Base-by-base conservation (phyloP, 2,888 invertebrate species). In the Thymelicus acteon region DNA sequence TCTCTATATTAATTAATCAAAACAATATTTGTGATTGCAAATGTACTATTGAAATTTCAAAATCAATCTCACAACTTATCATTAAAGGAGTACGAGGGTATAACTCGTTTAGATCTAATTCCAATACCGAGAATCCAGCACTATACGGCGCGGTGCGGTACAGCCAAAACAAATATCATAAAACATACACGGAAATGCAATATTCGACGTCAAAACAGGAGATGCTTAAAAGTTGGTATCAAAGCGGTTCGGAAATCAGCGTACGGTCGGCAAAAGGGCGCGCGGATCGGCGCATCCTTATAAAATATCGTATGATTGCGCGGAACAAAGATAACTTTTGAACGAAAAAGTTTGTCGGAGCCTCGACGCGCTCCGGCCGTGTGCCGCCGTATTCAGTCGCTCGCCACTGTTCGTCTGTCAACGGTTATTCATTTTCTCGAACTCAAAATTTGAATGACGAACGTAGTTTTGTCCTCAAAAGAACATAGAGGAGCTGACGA, bases 151-250 rank as follows among this genome's bases (percentile, higher is more conserved):
- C 44, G 12, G 44, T 44, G 44, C 44, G 44, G 44, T 77, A 64
- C 48, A 13, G 81, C 80, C 85, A 81, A 84, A 90, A 86, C 90
- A 88, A 86, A 90, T 89, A 89, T 85, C 69, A 66, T 75, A 76
- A 87, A 85, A 87, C 87, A 86, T 83, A 89, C 86, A 85, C 81
- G 87, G 86, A 86, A 90, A 90, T 88, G 91, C 91, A 92, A 92
- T 91, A 92, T 88, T 86, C 85, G 76, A 88, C 86, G 87, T 89
- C 90, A 88, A 89, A 90, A 90, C 85, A 75, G 77, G 79, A 84
- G 83, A 87, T 88, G 89, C 87, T 91, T 90, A 91, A 92, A 92
- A 92, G 90, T 93, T 92, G 85, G 84, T 87, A 89, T 91, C 91
- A 92, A 92, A 92, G 91, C 90, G 86, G 81, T 90, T 89, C 88